Base-by-base conservation (phyloP, 1,140 invertebrate species). In the Cardiocondyla obscurior region DNA sequence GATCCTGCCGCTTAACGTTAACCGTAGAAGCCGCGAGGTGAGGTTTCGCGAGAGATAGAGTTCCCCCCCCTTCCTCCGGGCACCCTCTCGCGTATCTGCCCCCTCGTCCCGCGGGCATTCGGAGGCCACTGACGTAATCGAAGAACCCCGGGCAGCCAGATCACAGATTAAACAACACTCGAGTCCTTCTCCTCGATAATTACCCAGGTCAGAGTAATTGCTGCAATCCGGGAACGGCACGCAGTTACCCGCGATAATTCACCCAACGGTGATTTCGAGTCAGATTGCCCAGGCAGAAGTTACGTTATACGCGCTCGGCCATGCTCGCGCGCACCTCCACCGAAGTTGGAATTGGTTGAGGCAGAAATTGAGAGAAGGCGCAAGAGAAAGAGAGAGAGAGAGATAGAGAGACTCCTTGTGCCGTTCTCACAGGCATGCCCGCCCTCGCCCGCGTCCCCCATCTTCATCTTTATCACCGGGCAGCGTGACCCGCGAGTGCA, bases 101-200 rank as follows among this genome's bases (percentile, higher is more conserved):
- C 25, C 70, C n/a, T 57, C 33, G 44, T 22, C 76, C 58, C 69
- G 39, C 70, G 79, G 83, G 85, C 84, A 67, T 51, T 62, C 72
- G 69, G 82, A 84, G 85, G 57, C 89, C 83, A 81, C 90, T 92
- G 88, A 91, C 89, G 91, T 88, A 92, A 92, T 92, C 92, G 92
- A 91, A 89, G 84, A 90, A 91, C 91, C 85, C 87, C 83, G 82
- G 86, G 88, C 85, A 91, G 89, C 82, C 91, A 91, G 92, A 93
- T 93, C 92, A 89, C 90, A 91, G 92, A 93, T 93, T 93, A 93
- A 94, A 93, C 92, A 92, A 92, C 90, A 92, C 92, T 92, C 88
- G 90, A 92, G 92, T 93, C 92, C 90, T 91, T 93, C 91, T 92
- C 86, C 90, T 92, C 92, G 90, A 93, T 94, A 94, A 94, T 94